Evolutionary conservation across 2,113 vertebrate species (phyloP), one percentile per base, ranked within the genome.

Genomic region (Crotalus viridis): DNA sequence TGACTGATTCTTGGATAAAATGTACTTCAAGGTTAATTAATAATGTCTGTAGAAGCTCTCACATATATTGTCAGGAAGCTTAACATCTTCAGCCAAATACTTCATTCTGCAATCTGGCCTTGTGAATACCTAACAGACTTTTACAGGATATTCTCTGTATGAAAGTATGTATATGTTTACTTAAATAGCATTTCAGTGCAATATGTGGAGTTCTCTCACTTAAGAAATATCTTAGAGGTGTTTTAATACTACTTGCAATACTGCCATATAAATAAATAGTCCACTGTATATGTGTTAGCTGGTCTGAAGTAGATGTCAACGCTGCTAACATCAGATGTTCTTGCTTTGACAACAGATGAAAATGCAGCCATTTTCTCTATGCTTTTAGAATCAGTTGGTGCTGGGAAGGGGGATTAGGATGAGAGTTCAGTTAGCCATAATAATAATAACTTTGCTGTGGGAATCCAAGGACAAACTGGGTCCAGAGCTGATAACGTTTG

Each of bases 1-100:
- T 91, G 13, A 87, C 22, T 61, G 8, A 87, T 91, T 86, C 90
- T 91, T 56, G 33, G 39, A 85, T 91, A 39, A 59, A 91, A 91
- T 28, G 9, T 86, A n/a, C 21, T 87, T 52, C 46, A 61, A 61
- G 56, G 17, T 87, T 87, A 24, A 12, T 87, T 91, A 91, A 87
- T 85, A 87, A 61, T 52, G 51, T 15, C 48, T 13, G n/a, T 28
- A 15, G 7, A 86, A 48, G 8, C 33, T 57, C 57, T 64, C 46
- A 51, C 15, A 46, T 91, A 74, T 91, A 43, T 91, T 85, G 85
- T 91, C 43, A 3, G 61, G 56, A 61, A 61, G 24, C 56, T 87
- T n/a, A 61, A 3, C 21, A 61, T 56, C 43, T n/a, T 21, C 21
- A 59, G 39, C 24, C 26, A 61, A 59, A 55, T 87, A 55, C 43